Evolutionary conservation across 2,888 invertebrate species (phyloP).

Genomic region (Drosophila tripunctata): DNA sequence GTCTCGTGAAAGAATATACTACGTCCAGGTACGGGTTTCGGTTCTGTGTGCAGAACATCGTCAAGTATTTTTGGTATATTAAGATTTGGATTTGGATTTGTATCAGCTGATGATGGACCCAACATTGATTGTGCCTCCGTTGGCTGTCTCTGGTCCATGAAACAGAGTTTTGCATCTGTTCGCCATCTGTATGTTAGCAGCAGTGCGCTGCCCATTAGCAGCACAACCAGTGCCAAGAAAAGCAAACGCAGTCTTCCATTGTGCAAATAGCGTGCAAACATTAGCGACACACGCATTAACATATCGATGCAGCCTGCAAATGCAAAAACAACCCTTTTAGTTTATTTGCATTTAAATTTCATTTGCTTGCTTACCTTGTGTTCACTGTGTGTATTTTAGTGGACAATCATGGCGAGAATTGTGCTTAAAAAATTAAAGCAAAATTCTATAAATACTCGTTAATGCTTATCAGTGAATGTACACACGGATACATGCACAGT

Average conservation of each 20-base stretch:
- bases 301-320: constrained; percentile 29
- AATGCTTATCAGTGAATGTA: neutral
- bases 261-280: constrained; percentile 46
- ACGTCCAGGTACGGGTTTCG: constrained; percentile 76
- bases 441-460: neutral
- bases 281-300: constrained; percentile 53
- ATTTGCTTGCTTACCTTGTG: constrained; percentile 19
- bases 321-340: neutral
- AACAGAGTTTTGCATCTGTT: constrained; percentile 71
- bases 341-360: neutral
- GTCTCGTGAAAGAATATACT: constrained; percentile 84
- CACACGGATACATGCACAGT: neutral
- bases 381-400: constrained; percentile 19
- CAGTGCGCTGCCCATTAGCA: constrained; percentile 50
- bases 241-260: constrained; percentile 71
- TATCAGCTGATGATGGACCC: neutral
- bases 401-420: constrained; percentile 6
- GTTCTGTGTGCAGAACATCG: constrained; percentile 77
- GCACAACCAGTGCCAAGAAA: constrained; percentile 59
- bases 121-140: neutral
- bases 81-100: neutral
- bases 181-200: constrained; percentile 46
- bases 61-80: constrained; percentile 56
- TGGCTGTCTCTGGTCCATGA: constrained; percentile 51
- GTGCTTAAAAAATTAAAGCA: constrained; percentile 12